phyloP scores from a whole-genome alignment of 2,113 vertebrate species.

The Bos taurus region DNA sequence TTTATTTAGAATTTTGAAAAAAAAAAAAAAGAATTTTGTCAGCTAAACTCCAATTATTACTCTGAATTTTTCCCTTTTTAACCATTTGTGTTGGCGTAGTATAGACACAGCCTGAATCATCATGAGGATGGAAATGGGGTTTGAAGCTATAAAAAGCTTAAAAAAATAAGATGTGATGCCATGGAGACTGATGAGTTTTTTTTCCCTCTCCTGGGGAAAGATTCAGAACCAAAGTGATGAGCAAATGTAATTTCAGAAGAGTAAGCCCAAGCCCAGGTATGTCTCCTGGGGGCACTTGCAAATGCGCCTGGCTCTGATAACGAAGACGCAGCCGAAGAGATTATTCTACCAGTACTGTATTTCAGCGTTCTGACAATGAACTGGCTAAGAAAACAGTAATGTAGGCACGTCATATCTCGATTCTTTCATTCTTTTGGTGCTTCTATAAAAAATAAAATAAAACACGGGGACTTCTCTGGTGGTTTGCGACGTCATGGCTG shows the following conservation, averaged over 20 bases:
- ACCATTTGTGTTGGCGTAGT: constrained; percentile 55
- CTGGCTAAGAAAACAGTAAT: not conserved
- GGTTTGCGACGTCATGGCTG: not conserved
- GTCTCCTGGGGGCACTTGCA: not conserved
- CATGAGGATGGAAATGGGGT: constrained; percentile 33
- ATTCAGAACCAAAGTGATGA: constrained; percentile 22
- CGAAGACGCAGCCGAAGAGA: not conserved
- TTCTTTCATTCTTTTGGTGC: not conserved
- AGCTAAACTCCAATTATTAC: constrained; percentile 15
- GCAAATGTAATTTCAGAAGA: constrained; percentile 50
- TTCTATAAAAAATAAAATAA: not conserved
- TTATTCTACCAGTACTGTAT: not conserved
- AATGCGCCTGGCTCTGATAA: not conserved
- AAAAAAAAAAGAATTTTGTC: not conserved
- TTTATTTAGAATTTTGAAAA: constrained; percentile 28
- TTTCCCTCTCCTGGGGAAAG: not conserved
- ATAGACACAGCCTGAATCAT: constrained; percentile 59
- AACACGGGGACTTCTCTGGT: not conserved
- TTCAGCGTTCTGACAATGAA: not conserved
- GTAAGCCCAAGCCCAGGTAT: not conserved
- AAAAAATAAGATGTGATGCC: constrained; percentile 18
- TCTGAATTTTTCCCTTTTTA: constrained; percentile 15
- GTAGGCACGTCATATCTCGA: fast-evolving
- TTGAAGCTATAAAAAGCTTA: constrained; percentile 55
- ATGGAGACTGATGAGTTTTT: constrained; percentile 30